A percentile compares a stretch with the other conserved stretches of the same genome.
Conservation (phyloP, 2,113 vertebrate species). For the Erpornis zantholeuca region DNA sequence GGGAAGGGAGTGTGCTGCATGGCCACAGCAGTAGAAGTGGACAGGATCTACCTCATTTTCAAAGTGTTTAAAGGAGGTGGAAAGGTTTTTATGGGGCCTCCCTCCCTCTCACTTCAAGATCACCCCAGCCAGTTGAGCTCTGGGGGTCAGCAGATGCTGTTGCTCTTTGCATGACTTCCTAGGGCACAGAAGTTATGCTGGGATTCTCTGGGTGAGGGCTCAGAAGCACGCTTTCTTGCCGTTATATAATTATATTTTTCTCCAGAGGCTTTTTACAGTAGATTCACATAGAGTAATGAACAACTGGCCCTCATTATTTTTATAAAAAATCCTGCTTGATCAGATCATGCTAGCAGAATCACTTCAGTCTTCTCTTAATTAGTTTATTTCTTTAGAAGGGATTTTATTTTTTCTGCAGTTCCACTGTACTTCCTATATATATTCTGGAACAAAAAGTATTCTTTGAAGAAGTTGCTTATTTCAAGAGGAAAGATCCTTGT, state of each 20-base stretch:
- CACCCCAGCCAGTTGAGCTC: background rate
- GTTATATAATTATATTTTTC: background rate
- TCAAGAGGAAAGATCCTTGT: background rate
- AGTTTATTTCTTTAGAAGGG: background rate
- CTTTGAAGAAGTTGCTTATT: constrained; percentile 11
- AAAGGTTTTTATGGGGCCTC: background rate
- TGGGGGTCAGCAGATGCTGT: background rate
- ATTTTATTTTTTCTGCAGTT: background rate
- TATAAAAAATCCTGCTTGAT: background rate
- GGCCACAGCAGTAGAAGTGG: background rate
- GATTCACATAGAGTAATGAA: background rate
- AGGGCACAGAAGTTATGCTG: background rate
- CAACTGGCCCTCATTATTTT: background rate
- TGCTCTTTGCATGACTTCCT: background rate
- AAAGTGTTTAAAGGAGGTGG: background rate
- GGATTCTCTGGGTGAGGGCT: background rate
- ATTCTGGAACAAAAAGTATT: background rate
- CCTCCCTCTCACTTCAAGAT: background rate
- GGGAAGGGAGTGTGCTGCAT: accelerated
- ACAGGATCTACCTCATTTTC: background rate
- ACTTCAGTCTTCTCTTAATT: background rate
- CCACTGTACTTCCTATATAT: background rate
- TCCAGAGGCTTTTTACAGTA: background rate
- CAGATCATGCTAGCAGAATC: background rate
- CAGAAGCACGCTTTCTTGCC: background rate